These are phyloP conservation scores for Emydura subglobosa DNA, from an alignment of 2,113 vertebrate species.

Conservation along the genomic window DNA sequence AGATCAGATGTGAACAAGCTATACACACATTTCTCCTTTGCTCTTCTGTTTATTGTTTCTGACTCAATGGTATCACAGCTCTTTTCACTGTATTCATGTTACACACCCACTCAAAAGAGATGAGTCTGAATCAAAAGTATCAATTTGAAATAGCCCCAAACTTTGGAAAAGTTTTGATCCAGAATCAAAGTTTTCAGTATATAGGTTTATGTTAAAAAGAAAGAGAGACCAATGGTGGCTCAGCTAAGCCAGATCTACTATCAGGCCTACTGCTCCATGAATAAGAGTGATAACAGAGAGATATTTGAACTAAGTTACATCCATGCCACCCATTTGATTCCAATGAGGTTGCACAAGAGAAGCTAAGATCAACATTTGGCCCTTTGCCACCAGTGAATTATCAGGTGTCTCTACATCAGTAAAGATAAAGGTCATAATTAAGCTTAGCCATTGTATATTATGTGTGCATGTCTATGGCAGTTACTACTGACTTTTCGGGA, in stretches of 20 bases:
- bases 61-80: background rate
- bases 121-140: background rate
- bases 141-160: background rate
- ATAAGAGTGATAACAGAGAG: background rate
- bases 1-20: background rate
- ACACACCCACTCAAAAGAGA: background rate
- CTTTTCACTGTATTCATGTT: background rate
- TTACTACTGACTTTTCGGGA: background rate
- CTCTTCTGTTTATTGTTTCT: background rate
- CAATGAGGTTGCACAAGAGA: background rate
- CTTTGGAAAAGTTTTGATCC: background rate
- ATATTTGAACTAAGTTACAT: background rate
- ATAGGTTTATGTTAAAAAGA: background rate
- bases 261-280: background rate
- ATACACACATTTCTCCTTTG: background rate
- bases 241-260: background rate
- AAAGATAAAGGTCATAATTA: slow-evolving; percentile 24
- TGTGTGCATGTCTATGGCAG: background rate
- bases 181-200: background rate
- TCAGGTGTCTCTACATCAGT: slow-evolving; percentile 60
- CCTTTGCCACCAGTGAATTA: slow-evolving; percentile 3
- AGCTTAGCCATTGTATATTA: background rate
- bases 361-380: accelerated
- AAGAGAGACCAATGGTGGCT: background rate
- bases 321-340: background rate